phyloP scores from a whole-genome alignment of 2,113 vertebrate genomes.

The Phalacrocorax carbo region DNA sequence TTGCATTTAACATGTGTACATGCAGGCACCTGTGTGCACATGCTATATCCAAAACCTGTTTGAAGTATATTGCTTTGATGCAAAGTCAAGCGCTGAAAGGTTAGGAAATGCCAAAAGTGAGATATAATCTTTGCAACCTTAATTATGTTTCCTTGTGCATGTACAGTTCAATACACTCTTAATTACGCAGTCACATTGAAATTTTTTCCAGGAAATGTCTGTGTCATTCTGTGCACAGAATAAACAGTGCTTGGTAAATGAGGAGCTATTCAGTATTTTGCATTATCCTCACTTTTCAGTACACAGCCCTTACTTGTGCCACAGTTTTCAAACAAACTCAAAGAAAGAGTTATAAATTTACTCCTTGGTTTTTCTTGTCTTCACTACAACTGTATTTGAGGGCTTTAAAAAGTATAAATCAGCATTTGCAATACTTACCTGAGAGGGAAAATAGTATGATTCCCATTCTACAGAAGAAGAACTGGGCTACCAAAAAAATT shows the following conservation, averaged over 20 bases:
- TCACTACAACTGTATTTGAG: background rate
- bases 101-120: background rate
- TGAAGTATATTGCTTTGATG: background rate
- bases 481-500: background rate
- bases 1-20: background rate
- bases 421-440: background rate
- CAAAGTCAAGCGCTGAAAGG: background rate
- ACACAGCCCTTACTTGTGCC: background rate
- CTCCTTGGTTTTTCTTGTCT: background rate
- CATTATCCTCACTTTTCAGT: background rate
- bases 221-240: background rate
- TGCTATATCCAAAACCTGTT: background rate
- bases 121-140: background rate
- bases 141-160: background rate
- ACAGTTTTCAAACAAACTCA: background rate
- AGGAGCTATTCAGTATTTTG: background rate
- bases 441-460: background rate
- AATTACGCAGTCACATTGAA: background rate
- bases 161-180: background rate
- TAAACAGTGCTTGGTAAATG: background rate
- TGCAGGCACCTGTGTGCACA: background rate
- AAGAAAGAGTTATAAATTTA: background rate
- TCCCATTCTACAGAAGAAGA: background rate
- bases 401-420: background rate
- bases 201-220: background rate